Evolutionary conservation across 2,888 invertebrate genomes (phyloP).

Genomic region (Euproctis similis): DNA sequence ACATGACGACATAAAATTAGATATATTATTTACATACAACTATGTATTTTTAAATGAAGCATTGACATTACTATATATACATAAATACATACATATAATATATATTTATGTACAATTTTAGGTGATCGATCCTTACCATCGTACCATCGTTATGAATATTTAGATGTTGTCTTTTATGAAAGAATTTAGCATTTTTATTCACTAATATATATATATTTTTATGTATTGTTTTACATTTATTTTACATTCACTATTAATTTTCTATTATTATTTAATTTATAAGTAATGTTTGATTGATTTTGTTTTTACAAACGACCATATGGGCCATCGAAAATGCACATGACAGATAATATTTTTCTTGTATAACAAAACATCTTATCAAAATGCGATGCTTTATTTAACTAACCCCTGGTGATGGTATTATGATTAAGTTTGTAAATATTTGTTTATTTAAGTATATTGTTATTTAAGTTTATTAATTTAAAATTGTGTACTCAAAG

Average conservation of each 20-base stretch:
- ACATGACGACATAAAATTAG: too few species aligned
- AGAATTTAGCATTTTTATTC: too few species aligned
- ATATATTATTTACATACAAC: too few species aligned
- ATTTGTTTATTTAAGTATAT: conserved; percentile 29
- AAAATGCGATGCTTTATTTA: conserved; percentile 32
- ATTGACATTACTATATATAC: too few species aligned
- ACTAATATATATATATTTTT: not conserved
- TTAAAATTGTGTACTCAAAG: conserved; percentile 40
- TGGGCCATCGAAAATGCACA: conserved; percentile 71
- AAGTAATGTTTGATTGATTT: too few species aligned
- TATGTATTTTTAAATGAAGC: too few species aligned
- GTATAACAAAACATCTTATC: conserved; percentile 26
- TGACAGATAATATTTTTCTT: conserved; percentile 42
- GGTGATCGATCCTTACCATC: too few species aligned
- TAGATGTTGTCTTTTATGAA: too few species aligned
- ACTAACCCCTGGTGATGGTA: conserved; percentile 64
- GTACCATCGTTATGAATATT: too few species aligned
- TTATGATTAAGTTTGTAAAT: conserved; percentile 33
- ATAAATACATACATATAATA: too few species aligned
- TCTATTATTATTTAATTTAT: conserved; percentile 7
- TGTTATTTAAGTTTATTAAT: too few species aligned
- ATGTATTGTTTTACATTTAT: not conserved
- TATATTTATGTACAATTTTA: too few species aligned
- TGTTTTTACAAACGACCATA: conserved; percentile 41
- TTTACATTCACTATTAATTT: conserved; percentile 1